Conservation (phyloP, 2,797 vertebrate genomes). For the Natrix natrix region DNA sequence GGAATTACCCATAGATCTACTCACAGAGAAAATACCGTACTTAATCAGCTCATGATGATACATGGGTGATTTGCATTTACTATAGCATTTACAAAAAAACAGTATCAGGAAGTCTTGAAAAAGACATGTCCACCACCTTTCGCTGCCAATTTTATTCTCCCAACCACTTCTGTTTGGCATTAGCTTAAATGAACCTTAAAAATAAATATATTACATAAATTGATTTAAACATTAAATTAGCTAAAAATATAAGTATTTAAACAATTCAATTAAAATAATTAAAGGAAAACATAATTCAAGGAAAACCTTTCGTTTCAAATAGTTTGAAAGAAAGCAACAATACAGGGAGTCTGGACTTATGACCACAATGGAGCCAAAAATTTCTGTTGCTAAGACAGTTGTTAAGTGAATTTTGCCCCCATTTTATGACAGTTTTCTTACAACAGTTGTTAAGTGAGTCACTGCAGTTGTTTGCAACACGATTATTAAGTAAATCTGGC, state of each 20-base stretch:
- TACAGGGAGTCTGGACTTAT: not conserved
- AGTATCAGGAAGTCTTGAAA: not conserved
- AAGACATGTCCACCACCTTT: not conserved
- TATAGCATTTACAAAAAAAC: not conserved
- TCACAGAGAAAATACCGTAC: not conserved
- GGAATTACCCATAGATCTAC: not conserved
- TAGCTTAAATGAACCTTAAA: not conserved
- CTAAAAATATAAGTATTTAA: not conserved
- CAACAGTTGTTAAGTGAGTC: not conserved
- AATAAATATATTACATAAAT: not conserved
- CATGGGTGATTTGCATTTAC: not conserved
- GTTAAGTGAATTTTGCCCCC: not conserved
- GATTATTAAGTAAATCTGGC: not conserved
- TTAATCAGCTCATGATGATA: not conserved
- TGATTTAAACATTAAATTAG: not conserved
- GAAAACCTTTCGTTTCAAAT: not conserved
- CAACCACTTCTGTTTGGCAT: not conserved
- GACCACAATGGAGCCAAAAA: not conserved
- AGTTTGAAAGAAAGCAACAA: not conserved
- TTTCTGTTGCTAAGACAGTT: not conserved
- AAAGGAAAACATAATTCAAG: not conserved
- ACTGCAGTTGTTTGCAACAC: not conserved
- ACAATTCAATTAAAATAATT: not conserved
- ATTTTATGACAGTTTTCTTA: not conserved
- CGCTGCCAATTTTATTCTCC: not conserved